Base-by-base conservation (phyloP, 2,113 vertebrate genomes). In the Barnardius zonarius region DNA sequence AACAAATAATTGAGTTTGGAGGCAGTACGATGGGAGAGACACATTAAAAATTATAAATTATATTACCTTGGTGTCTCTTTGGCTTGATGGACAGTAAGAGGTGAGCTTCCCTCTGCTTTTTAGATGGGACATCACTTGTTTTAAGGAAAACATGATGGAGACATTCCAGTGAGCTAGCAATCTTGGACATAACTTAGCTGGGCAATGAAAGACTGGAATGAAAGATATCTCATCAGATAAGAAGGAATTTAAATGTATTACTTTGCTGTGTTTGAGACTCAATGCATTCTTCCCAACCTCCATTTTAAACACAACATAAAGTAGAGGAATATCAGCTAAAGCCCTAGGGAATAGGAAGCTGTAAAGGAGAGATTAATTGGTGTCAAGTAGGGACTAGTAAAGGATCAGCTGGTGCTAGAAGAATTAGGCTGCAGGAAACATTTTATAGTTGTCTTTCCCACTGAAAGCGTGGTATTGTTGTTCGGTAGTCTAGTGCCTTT, bases 381-480 rank as follows among this genome's bases (percentile, higher is more conserved):
- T 98, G 97, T 98, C 98, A 98, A 98, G 97, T 96, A 97, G 97
- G 87, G 97, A 97, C 96, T 95, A 62, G 98, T 97, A 97, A 98
- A 98, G 93, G 72, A 96, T 96, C 97, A 98, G 96, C 97, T 97
- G 97, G 97, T 97, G 81, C 95, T 97, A 96, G 97, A 97, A 98
- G 96, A 96, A 97, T 98, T 97, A 98, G 96, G 83, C 97, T 98
- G 97, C 98, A 98, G 98, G 98, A 98, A 98, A 96, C 79, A 97
- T 98, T 98, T 98, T 98, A 98, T 95, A 98, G 97, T 97, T 97
- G 97, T 96, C 97, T 98, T 96, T 95, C 83, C 97, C 95, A 97
- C 96, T 97, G 95, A 94, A 97, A 95, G 95, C 52, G 74, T 79
- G 88, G 88, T 96, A 97, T 97, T 98, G 97, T 98, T 98, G 97